Conservation (phyloP, 2,797 vertebrate species). For the Cercopithecus diana region DNA sequence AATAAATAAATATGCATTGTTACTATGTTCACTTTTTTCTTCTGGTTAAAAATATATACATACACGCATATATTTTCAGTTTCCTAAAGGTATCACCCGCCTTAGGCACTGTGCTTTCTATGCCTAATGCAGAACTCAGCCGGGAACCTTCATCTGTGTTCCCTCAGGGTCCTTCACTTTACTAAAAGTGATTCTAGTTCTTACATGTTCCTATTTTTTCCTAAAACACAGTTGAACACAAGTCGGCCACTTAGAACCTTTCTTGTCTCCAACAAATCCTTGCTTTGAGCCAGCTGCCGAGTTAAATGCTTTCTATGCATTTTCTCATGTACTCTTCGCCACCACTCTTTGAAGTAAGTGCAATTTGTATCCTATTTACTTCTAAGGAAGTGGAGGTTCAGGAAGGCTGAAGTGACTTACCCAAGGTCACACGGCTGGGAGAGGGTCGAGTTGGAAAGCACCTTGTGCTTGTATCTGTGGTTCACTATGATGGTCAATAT, state of each 20-base stretch:
- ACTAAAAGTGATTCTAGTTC: not conserved
- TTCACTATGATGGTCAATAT: accelerated
- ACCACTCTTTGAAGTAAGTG: not conserved
- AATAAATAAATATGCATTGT: not conserved
- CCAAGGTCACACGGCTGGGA: accelerated
- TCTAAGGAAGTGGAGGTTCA: not conserved
- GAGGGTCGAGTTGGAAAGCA: not conserved
- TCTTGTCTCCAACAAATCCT: not conserved
- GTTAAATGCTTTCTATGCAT: not conserved
- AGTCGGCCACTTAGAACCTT: not conserved
- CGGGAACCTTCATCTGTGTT: not conserved
- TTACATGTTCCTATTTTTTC: not conserved
- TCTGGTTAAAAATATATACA: not conserved
- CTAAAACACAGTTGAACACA: not conserved
- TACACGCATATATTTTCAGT: not conserved
- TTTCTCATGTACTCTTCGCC: too few species aligned
- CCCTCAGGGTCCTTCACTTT: not conserved
- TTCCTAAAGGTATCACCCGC: too few species aligned
- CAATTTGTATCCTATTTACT: not conserved
- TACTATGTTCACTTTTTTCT: not conserved
- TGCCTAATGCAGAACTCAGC: accelerated
- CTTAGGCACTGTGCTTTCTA: not conserved
- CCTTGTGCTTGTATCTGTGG: not conserved
- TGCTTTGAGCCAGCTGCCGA: not conserved
- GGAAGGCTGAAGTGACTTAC: not conserved